Conservation (phyloP, 1,140 invertebrate species). For the Campodea augens region DNA sequence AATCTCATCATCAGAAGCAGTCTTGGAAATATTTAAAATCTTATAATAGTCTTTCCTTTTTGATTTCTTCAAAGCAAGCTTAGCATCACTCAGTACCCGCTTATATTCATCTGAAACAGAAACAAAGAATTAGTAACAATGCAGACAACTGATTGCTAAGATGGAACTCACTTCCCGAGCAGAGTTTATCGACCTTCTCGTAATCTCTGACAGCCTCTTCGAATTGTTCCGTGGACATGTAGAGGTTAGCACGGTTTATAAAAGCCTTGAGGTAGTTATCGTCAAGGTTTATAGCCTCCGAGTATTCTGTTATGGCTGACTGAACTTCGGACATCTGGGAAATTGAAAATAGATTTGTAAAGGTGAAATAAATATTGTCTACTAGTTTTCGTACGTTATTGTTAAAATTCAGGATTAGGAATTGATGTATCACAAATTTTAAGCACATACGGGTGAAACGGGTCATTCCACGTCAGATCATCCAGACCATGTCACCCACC, state of each 20-base stretch:
- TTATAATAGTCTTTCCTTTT: conserved; percentile 98
- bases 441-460: no score
- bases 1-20: conserved; percentile 78
- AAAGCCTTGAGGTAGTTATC: conserved; percentile 80
- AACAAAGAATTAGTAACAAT: not conserved
- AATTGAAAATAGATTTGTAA: no score
- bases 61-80: conserved; percentile 66
- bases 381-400: no score
- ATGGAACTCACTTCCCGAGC: not conserved
- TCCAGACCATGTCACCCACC: no score
- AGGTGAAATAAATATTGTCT: no score
- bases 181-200: conserved; percentile 45
- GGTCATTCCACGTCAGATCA: no score
- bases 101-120: conserved; percentile 40
- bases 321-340: no score
- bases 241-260: conserved; percentile 62
- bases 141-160: not conserved
- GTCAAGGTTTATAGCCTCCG: conserved; percentile 64
- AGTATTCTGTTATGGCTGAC: conserved; percentile 68
- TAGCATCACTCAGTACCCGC: conserved; percentile 64
- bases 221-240: conserved; percentile 60
- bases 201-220: conserved; percentile 85
- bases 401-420: no score
- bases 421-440: no score
- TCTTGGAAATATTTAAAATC: conserved; percentile 70